Conservation (phyloP, 1,140 invertebrate genomes). For the Drosophila sulfurigaster region DNA sequence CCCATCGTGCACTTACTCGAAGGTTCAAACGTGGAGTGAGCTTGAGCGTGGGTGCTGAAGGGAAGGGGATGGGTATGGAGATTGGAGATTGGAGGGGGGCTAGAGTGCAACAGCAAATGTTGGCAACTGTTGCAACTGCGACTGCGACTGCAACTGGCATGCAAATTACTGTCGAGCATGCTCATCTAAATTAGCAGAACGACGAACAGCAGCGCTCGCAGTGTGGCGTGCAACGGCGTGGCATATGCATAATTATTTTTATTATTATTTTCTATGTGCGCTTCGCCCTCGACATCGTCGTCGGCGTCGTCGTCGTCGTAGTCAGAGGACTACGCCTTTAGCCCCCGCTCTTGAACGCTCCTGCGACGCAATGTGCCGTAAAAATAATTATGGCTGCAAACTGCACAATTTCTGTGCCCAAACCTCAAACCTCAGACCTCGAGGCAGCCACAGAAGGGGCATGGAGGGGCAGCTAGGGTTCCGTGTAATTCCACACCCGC, state of each 20-base stretch:
- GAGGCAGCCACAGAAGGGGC: not conserved
- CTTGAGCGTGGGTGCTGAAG: slow-evolving; percentile 1
- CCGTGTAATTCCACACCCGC: slow-evolving; percentile 59
- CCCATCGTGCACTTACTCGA: too few relatives aligned
- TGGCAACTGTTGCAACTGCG: slow-evolving; percentile 39
- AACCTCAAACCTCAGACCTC: slow-evolving; percentile 15
- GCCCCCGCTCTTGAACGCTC: slow-evolving; percentile 26
- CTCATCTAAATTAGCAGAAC: slow-evolving; percentile 78
- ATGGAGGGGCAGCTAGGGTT: not conserved
- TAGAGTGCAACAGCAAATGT: slow-evolving; percentile 40
- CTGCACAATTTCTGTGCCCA: slow-evolving; percentile 63
- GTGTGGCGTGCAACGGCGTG: slow-evolving; percentile 52
- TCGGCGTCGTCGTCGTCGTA: not conserved
- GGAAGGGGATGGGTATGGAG: slow-evolving; percentile 11
- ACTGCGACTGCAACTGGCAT: slow-evolving; percentile 75
- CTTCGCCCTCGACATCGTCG: slow-evolving; percentile 23
- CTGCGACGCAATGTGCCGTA: slow-evolving; percentile 76
- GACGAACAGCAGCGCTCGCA: not conserved
- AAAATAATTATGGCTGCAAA: slow-evolving; percentile 81
- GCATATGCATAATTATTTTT: slow-evolving; percentile 83
- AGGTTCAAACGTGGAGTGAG: not conserved
- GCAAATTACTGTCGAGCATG: slow-evolving; percentile 82
- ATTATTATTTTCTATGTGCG: slow-evolving; percentile 75
- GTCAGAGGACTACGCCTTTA: not conserved
- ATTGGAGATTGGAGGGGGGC: too few relatives aligned